Conservation (phyloP, 2,888 invertebrate genomes). For the Thera obeliscata region DNA sequence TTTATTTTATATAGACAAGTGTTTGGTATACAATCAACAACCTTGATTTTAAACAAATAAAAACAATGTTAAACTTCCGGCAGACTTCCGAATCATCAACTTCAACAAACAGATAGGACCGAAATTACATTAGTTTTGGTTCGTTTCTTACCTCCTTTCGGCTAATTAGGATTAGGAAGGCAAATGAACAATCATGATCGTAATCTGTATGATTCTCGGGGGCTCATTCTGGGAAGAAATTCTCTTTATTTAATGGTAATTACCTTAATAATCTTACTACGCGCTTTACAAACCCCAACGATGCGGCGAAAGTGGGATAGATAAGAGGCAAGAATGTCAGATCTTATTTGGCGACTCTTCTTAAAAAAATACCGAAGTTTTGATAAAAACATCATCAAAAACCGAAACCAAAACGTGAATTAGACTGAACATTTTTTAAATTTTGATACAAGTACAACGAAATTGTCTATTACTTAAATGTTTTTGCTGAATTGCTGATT, state of each 20-base stretch:
- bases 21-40: no score
- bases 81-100: background rate
- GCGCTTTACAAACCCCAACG: constrained; percentile 43
- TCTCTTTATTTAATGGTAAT: constrained; percentile 52
- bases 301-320: constrained; percentile 27
- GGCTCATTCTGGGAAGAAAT: constrained; percentile 42
- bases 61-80: background rate
- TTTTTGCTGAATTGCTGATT: background rate
- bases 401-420: no score
- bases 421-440: no score
- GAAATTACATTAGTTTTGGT: constrained; percentile 49
- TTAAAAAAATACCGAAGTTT: background rate
- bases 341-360: constrained; percentile 14
- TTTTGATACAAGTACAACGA: background rate
- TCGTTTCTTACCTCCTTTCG: constrained; percentile 45
- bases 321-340: constrained; percentile 26
- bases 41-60: background rate
- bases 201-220: constrained; percentile 55
- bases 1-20: no score
- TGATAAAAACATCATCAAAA: background rate
- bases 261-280: constrained; percentile 49
- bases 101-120: constrained; percentile 43
- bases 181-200: constrained; percentile 63
- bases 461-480: background rate
- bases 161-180: constrained; percentile 65